Base-by-base conservation (phyloP, 2,888 invertebrate genomes). In the Gymnoscelis rufifasciata region DNA sequence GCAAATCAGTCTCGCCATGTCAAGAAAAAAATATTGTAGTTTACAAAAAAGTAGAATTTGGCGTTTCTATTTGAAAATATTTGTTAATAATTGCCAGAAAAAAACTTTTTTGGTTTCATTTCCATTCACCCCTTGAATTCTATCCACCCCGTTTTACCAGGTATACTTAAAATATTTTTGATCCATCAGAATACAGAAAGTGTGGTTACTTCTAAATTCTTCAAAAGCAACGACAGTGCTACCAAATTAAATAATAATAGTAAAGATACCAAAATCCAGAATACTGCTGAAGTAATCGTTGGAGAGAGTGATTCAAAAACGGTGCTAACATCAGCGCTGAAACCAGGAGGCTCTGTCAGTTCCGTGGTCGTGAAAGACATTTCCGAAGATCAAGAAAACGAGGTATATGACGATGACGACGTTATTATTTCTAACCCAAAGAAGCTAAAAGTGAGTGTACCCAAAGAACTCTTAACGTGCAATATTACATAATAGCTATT, bases 121-220 rank as follows among this genome's bases (percentile, higher is more conserved):
- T n/a, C n/a, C n/a, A n/a, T n/a, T n/a, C n/a, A n/a, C n/a, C n/a
- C n/a, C n/a, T n/a, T n/a, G n/a, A n/a, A n/a, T n/a, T n/a, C n/a
- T n/a, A n/a, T n/a, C n/a, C n/a, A n/a, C n/a, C n/a, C n/a, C n/a
- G n/a, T n/a, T n/a, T n/a, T n/a, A n/a, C n/a, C n/a, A n/a, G n/a
- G n/a, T n/a, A n/a, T n/a, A n/a, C n/a, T n/a, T n/a, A n/a, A n/a
- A n/a, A n/a, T n/a, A n/a, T n/a, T n/a, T n/a, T n/a, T n/a, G n/a
- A n/a, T n/a, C n/a, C n/a, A n/a, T 7, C 62, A 81, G 76, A 69
- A 49, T 39, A 58, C 46, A 35, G 66, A 73, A 47, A 65, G 74
- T 6, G 46, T 65, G 24, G 55, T 78, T 8, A 75, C 68, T 46
- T 84, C 86, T 0, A 79, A 79, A 52, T 84, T 80, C 57, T 86